A percentile compares a stretch with the other conserved stretches of the same genome.
Conservation (phyloP, 1,140 invertebrate genomes). For the Cataglyphis hispanica region DNA sequence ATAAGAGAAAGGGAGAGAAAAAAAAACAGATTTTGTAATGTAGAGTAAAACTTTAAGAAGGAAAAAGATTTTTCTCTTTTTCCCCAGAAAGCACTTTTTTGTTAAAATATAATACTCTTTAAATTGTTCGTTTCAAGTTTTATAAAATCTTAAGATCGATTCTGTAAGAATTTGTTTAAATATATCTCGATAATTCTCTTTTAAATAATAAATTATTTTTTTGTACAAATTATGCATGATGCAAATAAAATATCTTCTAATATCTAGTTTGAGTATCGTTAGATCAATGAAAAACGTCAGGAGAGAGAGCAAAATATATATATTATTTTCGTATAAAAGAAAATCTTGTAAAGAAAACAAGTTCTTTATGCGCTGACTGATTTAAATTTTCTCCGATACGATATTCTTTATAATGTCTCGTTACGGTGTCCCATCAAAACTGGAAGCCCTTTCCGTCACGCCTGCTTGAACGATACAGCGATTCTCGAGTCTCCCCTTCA, state of each 20-base stretch:
- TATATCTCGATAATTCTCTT: neutral
- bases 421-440: neutral
- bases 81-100: too few relatives aligned
- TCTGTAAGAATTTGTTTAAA: too few relatives aligned
- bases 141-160: too few relatives aligned
- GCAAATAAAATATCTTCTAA: neutral
- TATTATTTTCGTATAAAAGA: neutral
- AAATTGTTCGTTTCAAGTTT: too few relatives aligned
- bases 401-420: neutral
- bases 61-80: too few relatives aligned
- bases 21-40: too few relatives aligned
- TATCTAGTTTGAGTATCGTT: neutral
- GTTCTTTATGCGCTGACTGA: neutral
- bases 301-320: neutral
- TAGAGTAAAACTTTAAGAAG: too few relatives aligned
- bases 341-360: neutral
- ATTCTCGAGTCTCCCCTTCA: constrained; percentile 34
- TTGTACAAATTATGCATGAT: too few relatives aligned
- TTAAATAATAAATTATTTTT: neutral
- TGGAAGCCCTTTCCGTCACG: constrained; percentile 52
- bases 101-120: too few relatives aligned
- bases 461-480: constrained; percentile 40
- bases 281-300: neutral
- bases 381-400: constrained; percentile 2
- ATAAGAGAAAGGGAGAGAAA: too few relatives aligned